Conservation (phyloP, 1,140 invertebrate genomes). For the Cephus cinctus region DNA sequence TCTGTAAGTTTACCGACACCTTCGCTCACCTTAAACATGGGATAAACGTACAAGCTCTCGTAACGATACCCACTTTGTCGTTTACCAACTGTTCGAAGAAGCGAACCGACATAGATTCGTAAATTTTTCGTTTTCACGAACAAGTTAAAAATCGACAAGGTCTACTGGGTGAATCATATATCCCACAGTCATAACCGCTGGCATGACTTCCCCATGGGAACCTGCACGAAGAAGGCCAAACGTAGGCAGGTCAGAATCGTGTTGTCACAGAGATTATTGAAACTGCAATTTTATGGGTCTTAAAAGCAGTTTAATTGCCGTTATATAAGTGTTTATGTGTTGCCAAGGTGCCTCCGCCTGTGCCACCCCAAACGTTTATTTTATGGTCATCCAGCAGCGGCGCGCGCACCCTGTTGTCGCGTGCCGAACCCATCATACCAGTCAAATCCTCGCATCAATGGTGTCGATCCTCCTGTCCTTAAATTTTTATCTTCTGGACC, state of each 20-base stretch:
- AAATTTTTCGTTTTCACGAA: too few species aligned
- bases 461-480: conserved; percentile 24
- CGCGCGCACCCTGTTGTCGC: conserved; percentile 50
- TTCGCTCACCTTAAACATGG: too few species aligned
- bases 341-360: conserved; percentile 46
- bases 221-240: conserved; percentile 4
- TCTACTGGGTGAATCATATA: too few species aligned
- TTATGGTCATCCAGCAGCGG: conserved; percentile 54
- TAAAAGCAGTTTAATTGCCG: conserved; percentile 59
- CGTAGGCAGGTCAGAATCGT: conserved; percentile 49
- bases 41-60: too few species aligned
- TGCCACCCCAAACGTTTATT: conserved; percentile 55
- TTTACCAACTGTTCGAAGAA: too few species aligned
- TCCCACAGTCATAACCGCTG: not conserved
- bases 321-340: conserved; percentile 59
- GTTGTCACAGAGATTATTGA: conserved; percentile 59
- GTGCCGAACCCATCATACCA: conserved; percentile 46
- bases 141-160: too few species aligned
- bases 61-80: too few species aligned
- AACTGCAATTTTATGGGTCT: conserved; percentile 59
- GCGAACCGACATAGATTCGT: too few species aligned
- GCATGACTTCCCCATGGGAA: conserved; percentile 1
- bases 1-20: too few species aligned
- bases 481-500: conserved; percentile 12
- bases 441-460: conserved; percentile 32